phyloP scores from a whole-genome alignment of 2,797 vertebrate species.

The Pseudocheirus occidentalis region DNA sequence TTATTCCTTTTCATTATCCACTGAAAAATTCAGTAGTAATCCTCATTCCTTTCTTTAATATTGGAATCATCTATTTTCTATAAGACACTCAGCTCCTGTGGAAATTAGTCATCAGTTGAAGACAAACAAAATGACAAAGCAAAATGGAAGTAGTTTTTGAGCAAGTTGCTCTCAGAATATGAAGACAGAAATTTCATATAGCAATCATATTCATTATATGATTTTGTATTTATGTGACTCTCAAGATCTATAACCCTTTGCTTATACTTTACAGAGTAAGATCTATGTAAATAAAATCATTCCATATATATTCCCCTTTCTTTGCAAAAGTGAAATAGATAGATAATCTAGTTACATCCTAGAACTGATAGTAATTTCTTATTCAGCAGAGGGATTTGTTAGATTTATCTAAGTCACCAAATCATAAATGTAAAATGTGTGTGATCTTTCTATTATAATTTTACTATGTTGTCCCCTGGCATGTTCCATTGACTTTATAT shows the following conservation, averaged over 20 bases:
- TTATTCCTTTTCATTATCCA: background rate
- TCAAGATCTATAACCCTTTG: background rate
- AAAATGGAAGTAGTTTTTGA: background rate
- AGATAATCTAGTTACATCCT: background rate
- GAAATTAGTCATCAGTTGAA: background rate
- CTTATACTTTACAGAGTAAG: conserved; percentile 1
- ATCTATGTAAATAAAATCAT: background rate
- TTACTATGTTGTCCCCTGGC: background rate
- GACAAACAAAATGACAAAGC: background rate
- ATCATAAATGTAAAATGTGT: background rate
- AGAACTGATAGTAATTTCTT: background rate
- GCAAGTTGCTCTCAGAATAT: background rate
- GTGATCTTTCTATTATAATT: background rate
- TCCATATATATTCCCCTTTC: background rate
- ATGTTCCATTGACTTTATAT: background rate
- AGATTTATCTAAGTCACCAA: background rate
- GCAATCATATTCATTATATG: background rate
- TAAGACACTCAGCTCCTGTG: background rate
- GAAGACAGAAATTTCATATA: background rate
- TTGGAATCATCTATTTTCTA: conserved; percentile 7
- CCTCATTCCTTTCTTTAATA: background rate
- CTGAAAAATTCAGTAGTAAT: background rate
- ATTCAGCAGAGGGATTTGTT: background rate
- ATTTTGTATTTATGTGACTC: background rate
- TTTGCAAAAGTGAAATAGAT: background rate